Base-by-base conservation (phyloP, 2,888 invertebrate species). In the Orgyia antiqua region DNA sequence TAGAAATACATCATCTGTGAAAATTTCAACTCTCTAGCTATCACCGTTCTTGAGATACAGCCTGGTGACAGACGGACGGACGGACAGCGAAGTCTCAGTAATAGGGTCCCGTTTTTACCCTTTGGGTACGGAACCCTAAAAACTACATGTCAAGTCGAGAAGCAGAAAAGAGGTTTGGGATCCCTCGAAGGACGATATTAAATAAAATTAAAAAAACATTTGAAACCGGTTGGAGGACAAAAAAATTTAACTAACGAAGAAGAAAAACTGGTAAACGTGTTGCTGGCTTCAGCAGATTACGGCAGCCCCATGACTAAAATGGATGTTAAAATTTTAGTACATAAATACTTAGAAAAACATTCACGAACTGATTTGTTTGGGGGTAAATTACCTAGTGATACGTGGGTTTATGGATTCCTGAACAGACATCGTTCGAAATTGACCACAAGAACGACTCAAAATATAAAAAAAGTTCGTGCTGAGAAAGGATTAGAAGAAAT, bases 161-260 rank as follows among this genome's bases (percentile, higher is more conserved):
- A 19, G 39, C 39, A 10, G 25, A 20, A 32, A 39, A 39, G 27
- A 39, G 29, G 35, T 39, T 42, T 19, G 31, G 33, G 19, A 36
- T 39, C 26, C 35, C 35, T 23, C 28, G 39, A 8, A 21, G 38
- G 35, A 38, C 33, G 24, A 44, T 41, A 24, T 31, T 41, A 3
- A 41, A 44, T 36, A 36, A 41, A 41, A 36, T 44, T 5, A 38
- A 44, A 40, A 40, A 35, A 28, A 39, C 37, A 37, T 23, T 24
- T n/a, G 30, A 31, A 9, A 18, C 31, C 36, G 20, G 29, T 34
- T 31, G 36, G 42, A 7, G 32, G 31, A 24, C 39, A 40, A 24
- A 37, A 37, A 35, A 30, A 31, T 29, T 33, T 40, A 28, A 24
- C 35, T 27, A 20, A 34, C 10, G 39, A 42, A 36, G 36, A 37